These are phyloP conservation scores for Pelusios castaneus DNA, from an alignment of 2,113 vertebrate genomes.

Conservation along the genomic window DNA sequence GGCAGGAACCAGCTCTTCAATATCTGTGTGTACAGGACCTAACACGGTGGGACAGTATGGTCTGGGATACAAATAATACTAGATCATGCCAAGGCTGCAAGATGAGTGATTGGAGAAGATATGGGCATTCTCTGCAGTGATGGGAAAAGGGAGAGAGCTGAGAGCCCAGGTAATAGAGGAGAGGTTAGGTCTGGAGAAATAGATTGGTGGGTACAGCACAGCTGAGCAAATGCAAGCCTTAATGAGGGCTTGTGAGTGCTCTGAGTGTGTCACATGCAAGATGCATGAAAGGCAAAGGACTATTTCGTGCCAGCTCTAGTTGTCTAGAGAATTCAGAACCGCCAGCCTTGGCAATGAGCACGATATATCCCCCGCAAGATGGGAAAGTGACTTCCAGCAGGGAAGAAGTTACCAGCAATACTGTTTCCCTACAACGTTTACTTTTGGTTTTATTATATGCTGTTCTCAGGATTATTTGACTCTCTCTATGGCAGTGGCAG, in stretches of 20 bases:
- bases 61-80: neutral
- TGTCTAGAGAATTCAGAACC: neutral
- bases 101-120: rapidly evolving
- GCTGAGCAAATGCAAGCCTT: rapidly evolving
- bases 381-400: neutral
- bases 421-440: neutral
- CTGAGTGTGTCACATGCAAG: rapidly evolving
- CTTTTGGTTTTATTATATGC: rapidly evolving
- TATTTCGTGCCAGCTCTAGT: neutral
- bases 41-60: too few relatives aligned
- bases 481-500: rapidly evolving
- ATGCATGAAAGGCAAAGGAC: neutral
- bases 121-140: neutral
- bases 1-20: too few relatives aligned
- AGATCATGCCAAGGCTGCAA: neutral
- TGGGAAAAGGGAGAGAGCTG: neutral
- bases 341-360: rapidly evolving
- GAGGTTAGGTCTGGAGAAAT: neutral
- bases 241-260: rapidly evolving
- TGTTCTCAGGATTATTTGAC: neutral
- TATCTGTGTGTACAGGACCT: neutral
- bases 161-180: too few relatives aligned
- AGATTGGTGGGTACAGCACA: neutral
- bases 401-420: rapidly evolving
- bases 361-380: rapidly evolving